A percentile compares a stretch with the other conserved stretches of the same genome.
These are phyloP conservation scores for Propithecus coquereli DNA, from an alignment of 2,113 vertebrate genomes.

Conservation along the genomic window DNA sequence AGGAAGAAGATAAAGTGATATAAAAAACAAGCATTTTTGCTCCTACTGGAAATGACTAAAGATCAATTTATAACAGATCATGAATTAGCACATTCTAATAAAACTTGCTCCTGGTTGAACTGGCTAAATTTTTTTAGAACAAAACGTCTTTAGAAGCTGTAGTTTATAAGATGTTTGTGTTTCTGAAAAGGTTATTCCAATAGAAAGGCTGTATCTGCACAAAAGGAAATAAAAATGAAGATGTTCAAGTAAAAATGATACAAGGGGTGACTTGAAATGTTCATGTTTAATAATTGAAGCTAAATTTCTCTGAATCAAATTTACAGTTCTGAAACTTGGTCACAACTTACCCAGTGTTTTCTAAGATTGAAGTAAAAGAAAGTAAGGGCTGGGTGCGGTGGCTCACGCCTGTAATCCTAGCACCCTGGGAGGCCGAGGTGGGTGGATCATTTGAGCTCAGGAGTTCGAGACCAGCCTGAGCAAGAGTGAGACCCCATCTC, in stretches of 20 bases:
- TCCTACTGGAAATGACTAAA: not conserved
- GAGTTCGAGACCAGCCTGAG: too few relatives aligned
- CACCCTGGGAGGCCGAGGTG: too few relatives aligned
- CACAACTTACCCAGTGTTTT: not conserved
- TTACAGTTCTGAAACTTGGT: not conserved
- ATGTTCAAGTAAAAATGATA: not conserved
- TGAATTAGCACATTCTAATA: not conserved
- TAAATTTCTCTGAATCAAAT: constrained; percentile 36
- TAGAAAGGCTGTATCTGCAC: not conserved
- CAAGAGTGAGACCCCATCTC: too few relatives aligned
- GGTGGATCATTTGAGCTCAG: too few relatives aligned
- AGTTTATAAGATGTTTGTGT: not conserved
- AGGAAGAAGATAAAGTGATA: not conserved
- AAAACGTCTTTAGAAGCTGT: not conserved
- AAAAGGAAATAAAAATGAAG: not conserved
- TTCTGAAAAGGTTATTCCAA: not conserved
- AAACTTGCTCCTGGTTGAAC: not conserved
- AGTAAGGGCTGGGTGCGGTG: not conserved
- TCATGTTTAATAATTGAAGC: not conserved
- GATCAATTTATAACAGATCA: not conserved
- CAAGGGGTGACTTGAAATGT: not conserved
- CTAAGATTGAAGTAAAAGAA: not conserved
- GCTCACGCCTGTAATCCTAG: too few relatives aligned
- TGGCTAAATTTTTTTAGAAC: not conserved
- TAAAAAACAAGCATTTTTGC: not conserved